Evolutionary conservation across 2,797 vertebrate genomes (phyloP), one percentile per base, ranked within the genome.

Genomic region (Malurus leucopterus): DNA sequence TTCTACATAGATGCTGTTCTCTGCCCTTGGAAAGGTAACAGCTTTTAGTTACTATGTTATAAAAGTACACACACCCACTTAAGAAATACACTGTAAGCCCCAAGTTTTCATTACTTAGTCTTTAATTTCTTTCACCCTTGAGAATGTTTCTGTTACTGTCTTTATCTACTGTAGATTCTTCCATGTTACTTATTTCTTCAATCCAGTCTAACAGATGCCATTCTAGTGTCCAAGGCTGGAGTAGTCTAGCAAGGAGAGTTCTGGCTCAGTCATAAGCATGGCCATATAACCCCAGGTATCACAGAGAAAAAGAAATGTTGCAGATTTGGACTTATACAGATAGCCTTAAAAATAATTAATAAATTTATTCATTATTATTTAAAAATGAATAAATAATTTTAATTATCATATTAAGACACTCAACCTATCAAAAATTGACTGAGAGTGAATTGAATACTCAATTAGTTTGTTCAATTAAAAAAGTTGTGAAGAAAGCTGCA

Each of bases 381-480:
- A 11, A 36, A 11, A 36, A 36, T 36, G 36, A 36, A 36, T 36
- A 89, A 76, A 73, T 17, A 68, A 46, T 46, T 46, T 46, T 23
- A 46, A 23, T 46, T 92, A 36, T 53, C 49, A n/a, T 84, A 84
- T n/a, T 29, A 88, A 72, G 79, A 79, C 53, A 94, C 57, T 69
- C 8, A 19, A 22, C 22, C 19, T 92, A 89, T 91, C 70, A 95
- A 95, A 93, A 64, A 85, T 88, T 67, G 80, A 49, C 58, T 75
- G 67, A 93, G 36, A 95, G 6, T 38, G 16, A 95, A 94, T 70
- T 40, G 93, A 96, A 94, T 95, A 96, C 78, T 92, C 77, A 92
- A 72, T 95, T 43, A 68, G 21, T 84, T 84, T 92, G 82, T 83
- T 87, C 69, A 80, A 47, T 91, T 62, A 61, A 92, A 94, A 76